Evolutionary conservation across 2,888 invertebrate genomes (phyloP), one percentile per base, ranked within the genome.

Genomic region (Leptinotarsa rubiginosa): DNA sequence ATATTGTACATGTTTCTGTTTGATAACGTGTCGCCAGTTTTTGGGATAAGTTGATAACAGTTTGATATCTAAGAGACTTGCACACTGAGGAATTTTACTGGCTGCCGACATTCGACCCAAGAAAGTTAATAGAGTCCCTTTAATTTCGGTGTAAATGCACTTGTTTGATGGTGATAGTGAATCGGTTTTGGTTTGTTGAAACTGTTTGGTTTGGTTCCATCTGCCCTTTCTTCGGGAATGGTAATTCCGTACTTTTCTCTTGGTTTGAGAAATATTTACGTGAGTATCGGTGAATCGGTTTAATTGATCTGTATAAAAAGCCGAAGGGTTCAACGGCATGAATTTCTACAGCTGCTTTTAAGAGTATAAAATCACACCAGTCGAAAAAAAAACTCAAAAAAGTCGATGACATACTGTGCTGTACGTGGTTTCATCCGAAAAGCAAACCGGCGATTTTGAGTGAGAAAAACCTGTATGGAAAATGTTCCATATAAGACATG

Each of bases 1-100:
- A 62, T 62, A 62, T 62, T 62, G 62, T 62, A 62, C 62, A n/a
- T 62, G 25, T 62, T 56, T 56, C 56, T 56, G 3, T 56, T 56
- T 22, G 56, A 56, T 56, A 20, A 56, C 22, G 20, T 25, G 56
- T 22, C 56, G 20, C 22, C 22, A 13, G 22, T 15, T 13, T 20
- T 20, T 4, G 15, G 15, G 22, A 15, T 20, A 15, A 56, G 56
- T 22, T 56, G 22, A 56, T 22, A 56, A 56, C 22, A 22, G 56
- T 15, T 22, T 16, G 22, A 56, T 22, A 56, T 22, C 10, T 22
- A 13, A 56, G 22, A 22, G 56, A 15, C 56, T 4, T 20, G 56
- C 22, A 13, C 4, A 22, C 56, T 22, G 20, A 4, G 13, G 25
- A 22, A 56, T 56, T 22, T 56, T 22, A 22, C 56, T 22, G 18